Base-by-base conservation (phyloP, 2,888 invertebrate species). In the Strigamia transsilvanica region DNA sequence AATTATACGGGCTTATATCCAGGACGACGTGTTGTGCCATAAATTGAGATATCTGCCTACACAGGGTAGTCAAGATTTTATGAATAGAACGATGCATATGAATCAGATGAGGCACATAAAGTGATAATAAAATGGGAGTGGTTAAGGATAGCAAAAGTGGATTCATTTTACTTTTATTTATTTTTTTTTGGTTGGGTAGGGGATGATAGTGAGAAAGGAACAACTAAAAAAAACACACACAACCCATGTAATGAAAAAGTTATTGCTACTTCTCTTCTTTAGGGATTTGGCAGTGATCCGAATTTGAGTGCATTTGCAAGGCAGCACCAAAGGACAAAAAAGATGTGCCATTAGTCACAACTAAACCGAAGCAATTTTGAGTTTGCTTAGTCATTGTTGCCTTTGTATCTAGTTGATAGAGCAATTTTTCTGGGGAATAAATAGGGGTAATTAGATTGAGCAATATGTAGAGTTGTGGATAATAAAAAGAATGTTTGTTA, bases 331-430 rank as follows among this genome's bases (percentile, higher is more conserved):
- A 38, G 6, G 38, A 38, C 4, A 38, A 56, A 18, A 18, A 56
- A 56, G 21, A 56, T 56, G 56, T 18, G 56, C 51, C 51, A 51
- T 51, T 51, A 51, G 51, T 51, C 51, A 51, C 56, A 18, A 56
- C 56, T 56, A 56, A 56, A 56, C 56, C n/a, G 56, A 56, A 56
- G 56, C 56, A 56, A 56, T 56, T 56, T 56, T 56, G 56, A 56
- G 56, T 56, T 56, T 56, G 56, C 56, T 7, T 56, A 56, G 56
- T 56, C 56, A 56, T 56, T 56, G 56, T 18, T 56, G 56, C 56
- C n/a, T 46, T 56, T 56, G 56, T 56, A 56, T n/a, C 18, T 56
- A 56, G 9, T 56, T 56, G 18, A 18, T n/a, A 56, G 21, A 46
- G 46, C 56, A 18, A 2, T 56, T 56, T 18, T 9, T 56, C 13